Conservation (phyloP, 1,140 invertebrate genomes). For the Nasonia giraulti region DNA sequence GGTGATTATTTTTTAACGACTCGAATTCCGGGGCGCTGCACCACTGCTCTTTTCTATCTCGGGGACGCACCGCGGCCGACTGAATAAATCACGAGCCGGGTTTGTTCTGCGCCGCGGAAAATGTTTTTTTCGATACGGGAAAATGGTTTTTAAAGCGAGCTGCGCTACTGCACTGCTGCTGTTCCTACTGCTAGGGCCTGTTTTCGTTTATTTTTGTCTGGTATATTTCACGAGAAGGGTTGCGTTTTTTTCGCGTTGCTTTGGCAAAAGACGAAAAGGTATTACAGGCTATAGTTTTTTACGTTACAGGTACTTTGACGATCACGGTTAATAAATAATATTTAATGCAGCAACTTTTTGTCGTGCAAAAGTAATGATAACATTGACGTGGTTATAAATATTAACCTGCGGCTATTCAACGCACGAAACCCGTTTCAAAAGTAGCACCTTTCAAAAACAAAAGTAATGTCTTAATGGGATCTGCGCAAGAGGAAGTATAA, state of each 20-base stretch:
- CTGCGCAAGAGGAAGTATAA: neutral
- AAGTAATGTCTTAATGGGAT: neutral
- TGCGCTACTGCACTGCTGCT: neutral
- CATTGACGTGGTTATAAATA: too few relatives aligned
- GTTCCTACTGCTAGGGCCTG: neutral
- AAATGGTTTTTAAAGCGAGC: slow-evolving; percentile 24
- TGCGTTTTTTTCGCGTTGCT: too few relatives aligned
- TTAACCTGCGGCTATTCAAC: too few relatives aligned
- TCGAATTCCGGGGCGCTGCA: slow-evolving; percentile 53
- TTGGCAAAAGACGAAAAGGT: neutral
- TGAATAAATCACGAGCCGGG: slow-evolving; percentile 45
- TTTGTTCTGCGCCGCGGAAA: neutral
- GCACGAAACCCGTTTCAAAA: neutral
- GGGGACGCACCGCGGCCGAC: slow-evolving; percentile 17
- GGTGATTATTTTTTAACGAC: slow-evolving; percentile 75
- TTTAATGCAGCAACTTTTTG: too few relatives aligned
- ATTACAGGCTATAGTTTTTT: neutral
- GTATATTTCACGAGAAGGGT: neutral
- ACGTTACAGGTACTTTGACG: too few relatives aligned
- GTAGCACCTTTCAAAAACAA: neutral
- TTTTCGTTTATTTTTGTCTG: neutral
- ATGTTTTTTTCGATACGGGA: slow-evolving; percentile 22
- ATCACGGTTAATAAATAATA: too few relatives aligned
- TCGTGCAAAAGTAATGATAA: too few relatives aligned
- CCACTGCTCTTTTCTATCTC: slow-evolving; percentile 44